Evolutionary conservation across 2,888 invertebrate genomes (phyloP).

Genomic region (Girardia tigrina): DNA sequence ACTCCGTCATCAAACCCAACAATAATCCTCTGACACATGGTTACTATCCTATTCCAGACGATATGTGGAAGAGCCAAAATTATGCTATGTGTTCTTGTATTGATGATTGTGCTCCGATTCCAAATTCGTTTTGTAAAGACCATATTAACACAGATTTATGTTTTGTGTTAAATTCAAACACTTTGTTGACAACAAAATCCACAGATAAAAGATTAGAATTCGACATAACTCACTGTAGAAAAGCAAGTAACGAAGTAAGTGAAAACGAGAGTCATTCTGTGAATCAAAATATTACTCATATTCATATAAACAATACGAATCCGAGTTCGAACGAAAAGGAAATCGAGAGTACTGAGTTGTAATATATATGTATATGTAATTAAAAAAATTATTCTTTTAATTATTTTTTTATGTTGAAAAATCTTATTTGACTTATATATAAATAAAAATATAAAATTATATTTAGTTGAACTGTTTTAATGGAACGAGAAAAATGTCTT

Average conservation of each 20-base stretch:
- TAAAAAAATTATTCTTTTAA: background rate
- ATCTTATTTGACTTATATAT: no score
- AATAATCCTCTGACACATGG: constrained; percentile 3
- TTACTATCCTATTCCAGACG: constrained; percentile 1
- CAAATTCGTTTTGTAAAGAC: background rate
- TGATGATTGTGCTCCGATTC: constrained; percentile 1
- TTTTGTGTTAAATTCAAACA: background rate
- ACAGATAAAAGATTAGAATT: background rate
- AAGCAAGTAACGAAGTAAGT: background rate
- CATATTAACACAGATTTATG: constrained; percentile 3
- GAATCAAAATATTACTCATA: background rate
- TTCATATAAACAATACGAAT: background rate
- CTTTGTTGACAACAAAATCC: background rate
- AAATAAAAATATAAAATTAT: no score
- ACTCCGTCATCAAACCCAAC: background rate
- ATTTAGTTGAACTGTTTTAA: no score
- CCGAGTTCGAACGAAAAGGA: background rate
- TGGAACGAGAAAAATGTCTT: no score
- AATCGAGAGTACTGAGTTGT: background rate
- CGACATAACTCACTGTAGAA: background rate
- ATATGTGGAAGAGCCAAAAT: background rate
- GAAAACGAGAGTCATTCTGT: background rate
- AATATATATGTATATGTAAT: background rate
- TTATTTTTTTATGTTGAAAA: no score
- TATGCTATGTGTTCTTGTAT: constrained; percentile 9